phyloP scores from a whole-genome alignment of 1,140 invertebrate species.

The Berghia stephanieae region DNA sequence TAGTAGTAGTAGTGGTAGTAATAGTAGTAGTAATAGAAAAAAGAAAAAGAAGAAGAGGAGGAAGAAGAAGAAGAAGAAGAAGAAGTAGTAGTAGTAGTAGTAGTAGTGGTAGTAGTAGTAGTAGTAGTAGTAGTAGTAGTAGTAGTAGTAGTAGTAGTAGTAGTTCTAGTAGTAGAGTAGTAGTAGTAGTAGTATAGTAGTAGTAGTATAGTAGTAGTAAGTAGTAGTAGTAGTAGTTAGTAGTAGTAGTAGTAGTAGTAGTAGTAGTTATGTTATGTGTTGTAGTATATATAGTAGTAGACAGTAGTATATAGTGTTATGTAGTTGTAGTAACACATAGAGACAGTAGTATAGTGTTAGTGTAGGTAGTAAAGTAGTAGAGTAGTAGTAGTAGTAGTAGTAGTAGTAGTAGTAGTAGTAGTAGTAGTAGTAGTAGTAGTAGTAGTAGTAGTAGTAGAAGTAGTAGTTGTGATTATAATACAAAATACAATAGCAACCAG shows the following conservation, averaged over 20 bases:
- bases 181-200: background rate
- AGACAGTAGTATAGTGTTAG: background rate
- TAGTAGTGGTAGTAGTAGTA: background rate
- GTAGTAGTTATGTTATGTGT: background rate
- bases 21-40: background rate
- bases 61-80: background rate
- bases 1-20: slow-evolving; percentile 12
- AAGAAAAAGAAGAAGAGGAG: background rate
- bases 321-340: background rate
- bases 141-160: background rate
- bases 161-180: background rate
- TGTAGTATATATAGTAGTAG: background rate
- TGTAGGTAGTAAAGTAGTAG: background rate
- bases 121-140: background rate
- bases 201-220: background rate
- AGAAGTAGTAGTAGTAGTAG: background rate
- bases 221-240: background rate
- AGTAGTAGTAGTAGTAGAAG: background rate
- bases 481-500: background rate
- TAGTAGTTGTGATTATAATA: background rate
- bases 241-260: background rate
- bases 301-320: background rate
- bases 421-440: background rate
- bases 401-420: background rate
- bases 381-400: background rate